Evolutionary conservation across 2,797 vertebrate species (phyloP), one percentile per base, ranked within the genome.

Genomic region (Danio albolineatus): DNA sequence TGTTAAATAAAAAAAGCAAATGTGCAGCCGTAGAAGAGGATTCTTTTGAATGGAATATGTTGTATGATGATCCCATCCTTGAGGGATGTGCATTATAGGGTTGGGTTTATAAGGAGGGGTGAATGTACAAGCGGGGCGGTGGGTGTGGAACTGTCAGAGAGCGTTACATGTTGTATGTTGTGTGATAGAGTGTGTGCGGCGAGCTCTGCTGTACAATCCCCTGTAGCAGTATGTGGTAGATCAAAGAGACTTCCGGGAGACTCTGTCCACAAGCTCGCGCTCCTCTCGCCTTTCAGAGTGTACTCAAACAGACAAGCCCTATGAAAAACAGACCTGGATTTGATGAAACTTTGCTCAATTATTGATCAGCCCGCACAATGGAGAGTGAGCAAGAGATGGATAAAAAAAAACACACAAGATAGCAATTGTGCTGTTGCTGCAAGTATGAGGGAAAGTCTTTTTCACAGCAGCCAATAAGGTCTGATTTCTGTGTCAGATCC

Each of bases 291-390:
- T 84, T 75, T 82, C 80, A 73, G 78, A 82, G 84, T 82, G 73
- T 79, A 84, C 78, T 84, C 80, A 78, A 81, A 87, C 83, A 84
- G 86, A 85, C 82, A 81, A 77, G 84, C 62, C 43, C 76, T 83
- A 84, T 82, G 78, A 90, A 88, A 90, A 89, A 90, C 88, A 90
- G 85, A 83, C 80, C 85, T 89, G 86, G 76, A 87, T 87, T 83
- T 82, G 87, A 89, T 89, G 90, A 90, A 88, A 89, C 89, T 90
- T 89, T 86, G 84, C 86, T 93, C 85, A 92, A 91, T 92, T 90
- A 92, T 92, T 90, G 90, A 93, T 93, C 83, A 89, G 82, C 76
- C 80, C 87, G 82, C 76, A 82, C 81, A 83, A 87, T 76, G 85
- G 85, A 43, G 62, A 81, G 84, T 86, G 14, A 67, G 82, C 86